A percentile compares a stretch with the other conserved stretches of the same genome.
Evolutionary conservation across 2,797 vertebrate species (phyloP).

Genomic region (Chelonia mydas): DNA sequence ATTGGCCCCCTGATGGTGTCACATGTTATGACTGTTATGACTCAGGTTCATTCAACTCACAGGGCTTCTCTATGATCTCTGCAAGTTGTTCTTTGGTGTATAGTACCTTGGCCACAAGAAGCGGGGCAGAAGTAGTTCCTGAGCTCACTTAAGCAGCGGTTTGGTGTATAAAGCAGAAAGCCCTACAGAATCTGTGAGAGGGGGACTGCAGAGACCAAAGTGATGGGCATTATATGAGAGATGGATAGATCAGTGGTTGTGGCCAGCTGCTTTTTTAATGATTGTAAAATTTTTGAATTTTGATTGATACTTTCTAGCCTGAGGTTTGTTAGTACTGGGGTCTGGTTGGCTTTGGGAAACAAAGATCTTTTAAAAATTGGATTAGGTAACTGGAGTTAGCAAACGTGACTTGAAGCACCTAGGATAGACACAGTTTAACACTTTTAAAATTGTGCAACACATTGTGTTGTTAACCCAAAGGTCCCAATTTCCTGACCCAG

Average conservation of each 20-base stretch:
- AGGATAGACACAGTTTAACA: neutral
- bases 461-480: neutral
- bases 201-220: neutral
- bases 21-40: neutral
- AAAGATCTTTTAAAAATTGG: neutral
- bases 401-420: neutral
- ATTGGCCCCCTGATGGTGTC: neutral
- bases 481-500: neutral
- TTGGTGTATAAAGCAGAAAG: neutral
- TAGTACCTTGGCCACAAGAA: neutral
- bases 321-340: neutral
- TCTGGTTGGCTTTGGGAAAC: neutral
- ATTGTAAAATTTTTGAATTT: neutral
- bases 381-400: neutral
- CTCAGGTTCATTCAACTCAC: neutral
- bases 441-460: neutral
- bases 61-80: too few relatives aligned
- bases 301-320: neutral
- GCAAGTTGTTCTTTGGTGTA: neutral
- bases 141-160: neutral
- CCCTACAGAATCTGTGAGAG: neutral
- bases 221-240: neutral
- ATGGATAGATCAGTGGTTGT: neutral
- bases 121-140: neutral
- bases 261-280: neutral